Evolutionary conservation across 2,113 vertebrate genomes (phyloP), one percentile per base, ranked within the genome.

Genomic region (Neolamprologus kungweensis): DNA sequence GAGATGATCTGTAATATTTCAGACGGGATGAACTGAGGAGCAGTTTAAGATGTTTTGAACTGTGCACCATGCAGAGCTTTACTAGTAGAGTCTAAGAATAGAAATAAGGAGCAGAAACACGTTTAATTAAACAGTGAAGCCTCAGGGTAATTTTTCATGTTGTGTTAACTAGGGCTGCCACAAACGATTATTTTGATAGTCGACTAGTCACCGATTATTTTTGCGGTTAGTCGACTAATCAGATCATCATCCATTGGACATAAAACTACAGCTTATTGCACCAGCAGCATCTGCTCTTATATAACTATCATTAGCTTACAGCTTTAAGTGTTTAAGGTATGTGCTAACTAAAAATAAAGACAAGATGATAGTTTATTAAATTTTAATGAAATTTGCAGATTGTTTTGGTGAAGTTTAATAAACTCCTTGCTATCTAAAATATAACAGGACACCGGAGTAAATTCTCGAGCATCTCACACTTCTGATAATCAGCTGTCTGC

Each of bases 1-100:
- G 37, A 73, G 37, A 16, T 16, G 7, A 71, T 71, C 65, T 73
- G 1, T 16, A 73, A 73, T 45, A 73, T 73, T 45, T 73, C 37
- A 0, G 13, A 45, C 37, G 2, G 65, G n/a, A 23, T 71, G 65
- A 71, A 6, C n/a, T 23, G 37, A 73, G 65, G 65, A 73, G n/a
- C 13, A 17, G 37, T 26, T 73, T 73, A 73, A 45, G 21, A 71
- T 71, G 65, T 47, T 75, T 28, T 28, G 4, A 75, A 75, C 14
- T 47, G 21, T 73, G 40, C 37, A 0, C 40, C 68, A 73, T 26
- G 40, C 40, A 0, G 1, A 19, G 40, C 60, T 35, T 28, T 28
- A 28, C 14, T 75, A 1, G 40, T 75, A 0, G 6, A 47, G 14
- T 47, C 68, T 16, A 45, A 45, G 40, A 73, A 26, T 26, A 10